Evolutionary conservation across 1,140 invertebrate genomes (phyloP), one percentile per base, ranked within the genome.

Genomic region (Heterodera carotae): DNA sequence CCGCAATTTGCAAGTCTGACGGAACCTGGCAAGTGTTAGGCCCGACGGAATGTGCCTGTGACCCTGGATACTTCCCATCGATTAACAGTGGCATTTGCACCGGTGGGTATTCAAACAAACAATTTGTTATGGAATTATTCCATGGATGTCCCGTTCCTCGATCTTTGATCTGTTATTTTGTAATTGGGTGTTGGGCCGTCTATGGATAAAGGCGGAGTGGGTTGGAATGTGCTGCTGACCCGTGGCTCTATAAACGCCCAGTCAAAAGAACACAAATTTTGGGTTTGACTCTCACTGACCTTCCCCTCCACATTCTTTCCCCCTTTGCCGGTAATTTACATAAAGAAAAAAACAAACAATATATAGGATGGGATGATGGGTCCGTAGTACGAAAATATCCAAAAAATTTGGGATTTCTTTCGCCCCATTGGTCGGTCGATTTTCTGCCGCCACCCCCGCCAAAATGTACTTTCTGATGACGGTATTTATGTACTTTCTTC

Each of bases 1-100:
- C 84, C 10, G 71, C 79, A 5, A 73, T 86, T 68, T 84, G 85
- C 48, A 83, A 80, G 72, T 33, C 83, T 25, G 83, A 84, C 66
- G 83, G 85, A 5, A 76, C 15, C 5, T 86, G 85, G 84, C 76
- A 84, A 64, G 25, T 80, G 22, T 31, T 83, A 22, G 82, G 72
- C 33, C 59, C 70, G 15, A 69, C 70, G 1, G 70, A 86, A 22
- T 84, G 83, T 60, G 79, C 80, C 39, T 84, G 83, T 69, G 75
- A 84, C 66, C 43, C 85, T 12, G 83, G 83, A n/a, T 81, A 59
- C 66, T 66, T 69, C 36, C 29, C 56, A 7, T 79, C 72, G 4
- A 64, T n/a, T 48, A 80, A 34, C 29, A 81, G 36, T 25, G 82
- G 82, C 22, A 33, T 82, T n/a, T 84, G 82, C 76, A 84, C 80